These are phyloP conservation scores for Bombus balteatus DNA, from an alignment of 1,140 invertebrate genomes.

Conservation along the genomic window DNA sequence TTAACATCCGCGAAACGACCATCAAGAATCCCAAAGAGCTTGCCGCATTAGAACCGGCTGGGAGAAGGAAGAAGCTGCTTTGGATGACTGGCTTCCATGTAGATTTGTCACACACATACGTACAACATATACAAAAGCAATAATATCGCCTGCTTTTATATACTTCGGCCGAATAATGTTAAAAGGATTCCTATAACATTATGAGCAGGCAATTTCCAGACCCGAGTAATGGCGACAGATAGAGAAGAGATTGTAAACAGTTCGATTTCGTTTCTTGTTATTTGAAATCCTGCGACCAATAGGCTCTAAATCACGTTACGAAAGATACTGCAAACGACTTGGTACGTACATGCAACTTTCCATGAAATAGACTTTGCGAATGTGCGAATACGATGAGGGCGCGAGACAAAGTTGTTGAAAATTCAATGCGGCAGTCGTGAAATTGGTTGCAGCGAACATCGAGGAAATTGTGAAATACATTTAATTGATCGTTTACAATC, in stretches of 20 bases:
- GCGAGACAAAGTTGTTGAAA: too few species aligned
- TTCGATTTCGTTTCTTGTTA: not conserved
- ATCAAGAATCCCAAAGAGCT: conserved; percentile 79
- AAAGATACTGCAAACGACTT: not conserved
- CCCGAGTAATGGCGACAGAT: conserved; percentile 35
- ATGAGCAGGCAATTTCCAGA: conserved; percentile 26
- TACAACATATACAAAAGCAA: not conserved
- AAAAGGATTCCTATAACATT: conserved; percentile 43
- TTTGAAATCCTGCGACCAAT: not conserved
- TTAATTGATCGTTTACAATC: too few species aligned
- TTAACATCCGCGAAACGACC: conserved; percentile 82
- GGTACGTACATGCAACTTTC: too few species aligned
- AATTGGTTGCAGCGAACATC: too few species aligned
- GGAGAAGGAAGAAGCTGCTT: conserved; percentile 50
- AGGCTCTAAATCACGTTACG: not conserved
- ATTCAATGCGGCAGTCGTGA: too few species aligned
- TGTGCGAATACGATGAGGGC: too few species aligned
- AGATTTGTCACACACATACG: conserved; percentile 25
- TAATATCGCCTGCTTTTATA: conserved; percentile 27
- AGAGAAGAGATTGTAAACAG: conserved; percentile 32
- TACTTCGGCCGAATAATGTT: conserved; percentile 27
- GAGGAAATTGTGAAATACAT: too few species aligned
- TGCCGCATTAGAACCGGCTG: conserved; percentile 72
- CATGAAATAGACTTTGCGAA: too few species aligned
- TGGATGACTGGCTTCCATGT: conserved; percentile 38